A percentile compares a stretch with the other conserved stretches of the same genome.
These are phyloP conservation scores for Pangasius djambal DNA, from an alignment of 2,797 vertebrate genomes.

Conservation along the genomic window DNA sequence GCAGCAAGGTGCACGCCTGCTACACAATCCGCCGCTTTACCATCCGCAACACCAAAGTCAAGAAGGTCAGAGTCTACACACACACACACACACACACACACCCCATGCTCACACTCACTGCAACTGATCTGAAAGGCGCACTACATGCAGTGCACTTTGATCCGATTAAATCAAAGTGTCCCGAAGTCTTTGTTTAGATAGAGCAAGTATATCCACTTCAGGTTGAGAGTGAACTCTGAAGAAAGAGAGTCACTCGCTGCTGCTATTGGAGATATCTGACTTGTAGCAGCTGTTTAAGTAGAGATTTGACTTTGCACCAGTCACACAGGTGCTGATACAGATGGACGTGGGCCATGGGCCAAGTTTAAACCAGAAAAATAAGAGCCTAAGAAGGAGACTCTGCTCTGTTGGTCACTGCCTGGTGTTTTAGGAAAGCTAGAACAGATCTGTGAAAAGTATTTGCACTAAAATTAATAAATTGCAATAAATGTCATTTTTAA, in stretches of 20 bases:
- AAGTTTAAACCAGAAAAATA: not conserved
- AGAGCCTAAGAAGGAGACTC: not conserved
- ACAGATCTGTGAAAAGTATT: not conserved
- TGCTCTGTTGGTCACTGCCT: not conserved
- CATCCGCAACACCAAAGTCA: conserved; percentile 86
- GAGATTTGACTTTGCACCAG: conserved; percentile 25
- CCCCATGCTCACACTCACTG: not conserved
- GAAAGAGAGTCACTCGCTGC: conserved; percentile 6
- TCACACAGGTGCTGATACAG: not conserved
- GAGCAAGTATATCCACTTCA: conserved; percentile 10
- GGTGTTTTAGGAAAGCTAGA: not conserved
- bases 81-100: too few relatives aligned
- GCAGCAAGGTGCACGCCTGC: conserved; percentile 88
- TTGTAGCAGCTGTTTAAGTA: conserved; percentile 23
- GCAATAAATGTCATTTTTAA: not conserved
- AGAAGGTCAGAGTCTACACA: conserved; percentile 79
- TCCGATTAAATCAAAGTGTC: conserved; percentile 24
- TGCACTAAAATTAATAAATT: not conserved
- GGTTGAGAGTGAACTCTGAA: conserved; percentile 17
- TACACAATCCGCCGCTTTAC: conserved; percentile 88
- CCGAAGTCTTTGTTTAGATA: conserved; percentile 3
- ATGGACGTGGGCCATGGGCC: not conserved
- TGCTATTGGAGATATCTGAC: conserved; percentile 15
- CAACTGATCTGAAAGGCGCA: not conserved
- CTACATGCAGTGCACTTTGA: conserved; percentile 8